Conservation (phyloP, 2,113 vertebrate species). For the Alosa alosa region DNA sequence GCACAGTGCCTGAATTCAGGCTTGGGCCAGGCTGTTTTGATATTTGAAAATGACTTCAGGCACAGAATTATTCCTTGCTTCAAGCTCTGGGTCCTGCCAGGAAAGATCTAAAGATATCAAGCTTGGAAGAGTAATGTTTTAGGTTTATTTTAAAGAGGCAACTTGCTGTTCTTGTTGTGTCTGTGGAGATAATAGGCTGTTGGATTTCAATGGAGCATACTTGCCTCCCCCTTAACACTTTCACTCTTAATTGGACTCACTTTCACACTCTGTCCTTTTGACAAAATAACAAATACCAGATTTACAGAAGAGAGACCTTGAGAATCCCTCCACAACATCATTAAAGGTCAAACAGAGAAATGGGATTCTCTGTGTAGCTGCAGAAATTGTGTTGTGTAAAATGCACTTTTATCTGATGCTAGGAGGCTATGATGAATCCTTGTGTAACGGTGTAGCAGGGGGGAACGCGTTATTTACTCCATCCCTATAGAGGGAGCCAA, state of each 20-base stretch:
- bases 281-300: neutral
- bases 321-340: neutral
- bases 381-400: neutral
- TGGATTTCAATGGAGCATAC: neutral
- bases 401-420: neutral
- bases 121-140: neutral
- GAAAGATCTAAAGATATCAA: neutral
- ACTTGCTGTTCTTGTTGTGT: neutral
- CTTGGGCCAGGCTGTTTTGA: too few species aligned
- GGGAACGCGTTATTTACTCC: too few species aligned
- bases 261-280: neutral
- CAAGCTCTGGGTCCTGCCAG: neutral
- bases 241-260: neutral
- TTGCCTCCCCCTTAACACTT: neutral
- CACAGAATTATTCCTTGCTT: too few species aligned
- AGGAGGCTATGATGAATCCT: neutral
- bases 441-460: too few species aligned
- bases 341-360: neutral
- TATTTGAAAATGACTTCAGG: too few species aligned
- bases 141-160: neutral
- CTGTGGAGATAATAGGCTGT: neutral
- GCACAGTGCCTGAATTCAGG: too few species aligned
- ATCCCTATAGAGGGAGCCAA: too few species aligned
- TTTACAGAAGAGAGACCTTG: neutral
- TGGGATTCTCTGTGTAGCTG: neutral